Conservation (phyloP, 2,888 invertebrate species). For the Malthinus flaveolus region DNA sequence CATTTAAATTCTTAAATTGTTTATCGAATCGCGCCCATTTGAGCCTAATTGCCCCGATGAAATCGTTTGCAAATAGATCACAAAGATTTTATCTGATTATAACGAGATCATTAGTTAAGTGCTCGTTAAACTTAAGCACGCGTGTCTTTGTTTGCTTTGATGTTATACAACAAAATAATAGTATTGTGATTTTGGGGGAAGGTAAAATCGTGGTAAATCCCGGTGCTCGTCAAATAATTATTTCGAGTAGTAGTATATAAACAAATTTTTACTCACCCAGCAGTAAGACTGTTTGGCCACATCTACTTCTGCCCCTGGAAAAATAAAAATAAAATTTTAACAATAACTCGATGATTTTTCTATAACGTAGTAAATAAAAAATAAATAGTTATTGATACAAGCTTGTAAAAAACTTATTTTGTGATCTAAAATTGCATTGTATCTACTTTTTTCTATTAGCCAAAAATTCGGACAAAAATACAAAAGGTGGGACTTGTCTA, state of each 20-base stretch:
- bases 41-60: background rate
- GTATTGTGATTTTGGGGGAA: too few species aligned
- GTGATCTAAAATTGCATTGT: too few species aligned
- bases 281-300: slow-evolving; percentile 58
- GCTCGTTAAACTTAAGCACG: slow-evolving; percentile 24
- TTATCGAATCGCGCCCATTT: too few species aligned
- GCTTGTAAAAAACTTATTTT: background rate
- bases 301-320: slow-evolving; percentile 54
- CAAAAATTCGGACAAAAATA: slow-evolving; percentile 1
- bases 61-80: background rate
- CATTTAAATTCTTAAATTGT: too few species aligned
- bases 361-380: too few species aligned
- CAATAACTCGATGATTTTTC: background rate
- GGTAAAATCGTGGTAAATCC: too few species aligned
- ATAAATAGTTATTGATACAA: background rate
- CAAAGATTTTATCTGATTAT: slow-evolving; percentile 3
- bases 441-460: background rate
- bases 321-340: slow-evolving; percentile 27
- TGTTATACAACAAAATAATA: slow-evolving; percentile 16
- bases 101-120: slow-evolving; percentile 21
- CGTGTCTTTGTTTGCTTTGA: slow-evolving; percentile 28
- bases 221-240: background rate
- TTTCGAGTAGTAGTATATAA: background rate
- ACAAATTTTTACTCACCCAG: slow-evolving; percentile 52
- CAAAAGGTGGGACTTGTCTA: slow-evolving; percentile 1